Evolutionary conservation across 2,888 invertebrate species (phyloP).

Genomic region (Trachelus iudaicus): DNA sequence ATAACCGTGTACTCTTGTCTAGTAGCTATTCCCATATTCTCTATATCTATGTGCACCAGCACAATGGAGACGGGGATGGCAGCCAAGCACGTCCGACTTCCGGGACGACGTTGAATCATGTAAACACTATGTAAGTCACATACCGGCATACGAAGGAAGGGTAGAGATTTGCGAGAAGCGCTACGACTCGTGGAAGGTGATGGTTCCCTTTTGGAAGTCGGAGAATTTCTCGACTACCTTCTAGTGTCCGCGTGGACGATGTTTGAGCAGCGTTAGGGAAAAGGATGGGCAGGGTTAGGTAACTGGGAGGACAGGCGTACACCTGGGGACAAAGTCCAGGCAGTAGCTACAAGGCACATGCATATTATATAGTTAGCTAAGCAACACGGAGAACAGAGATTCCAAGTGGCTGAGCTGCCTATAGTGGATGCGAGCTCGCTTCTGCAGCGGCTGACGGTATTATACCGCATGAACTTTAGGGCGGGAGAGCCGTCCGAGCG

Average conservation of each 20-base stretch:
- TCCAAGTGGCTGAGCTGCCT: not conserved
- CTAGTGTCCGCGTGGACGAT: not conserved
- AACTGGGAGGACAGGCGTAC: not conserved
- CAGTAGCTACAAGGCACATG: not conserved
- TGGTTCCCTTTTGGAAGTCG: not conserved
- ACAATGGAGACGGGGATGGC: not conserved
- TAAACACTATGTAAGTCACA: constrained; percentile 52
- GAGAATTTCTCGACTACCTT: not conserved
- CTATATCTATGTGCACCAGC: not conserved
- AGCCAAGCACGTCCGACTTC: constrained; percentile 1
- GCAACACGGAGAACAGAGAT: not conserved
- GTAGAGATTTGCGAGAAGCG: not conserved
- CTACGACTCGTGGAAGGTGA: not conserved
- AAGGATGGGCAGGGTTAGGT: not conserved
- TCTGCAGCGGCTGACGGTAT: not conserved
- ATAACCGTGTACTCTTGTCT: not conserved
- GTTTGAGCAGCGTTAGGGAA: not conserved
- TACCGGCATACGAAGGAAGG: not conserved
- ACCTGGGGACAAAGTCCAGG: not conserved
- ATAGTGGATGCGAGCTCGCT: not conserved
- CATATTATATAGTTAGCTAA: not conserved
- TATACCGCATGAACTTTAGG: not conserved
- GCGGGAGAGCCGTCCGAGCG: not conserved
- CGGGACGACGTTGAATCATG: constrained; percentile 48
- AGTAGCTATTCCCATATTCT: not conserved